Conservation (phyloP, 2,888 invertebrate genomes). For the Lepas anatifera region DNA sequence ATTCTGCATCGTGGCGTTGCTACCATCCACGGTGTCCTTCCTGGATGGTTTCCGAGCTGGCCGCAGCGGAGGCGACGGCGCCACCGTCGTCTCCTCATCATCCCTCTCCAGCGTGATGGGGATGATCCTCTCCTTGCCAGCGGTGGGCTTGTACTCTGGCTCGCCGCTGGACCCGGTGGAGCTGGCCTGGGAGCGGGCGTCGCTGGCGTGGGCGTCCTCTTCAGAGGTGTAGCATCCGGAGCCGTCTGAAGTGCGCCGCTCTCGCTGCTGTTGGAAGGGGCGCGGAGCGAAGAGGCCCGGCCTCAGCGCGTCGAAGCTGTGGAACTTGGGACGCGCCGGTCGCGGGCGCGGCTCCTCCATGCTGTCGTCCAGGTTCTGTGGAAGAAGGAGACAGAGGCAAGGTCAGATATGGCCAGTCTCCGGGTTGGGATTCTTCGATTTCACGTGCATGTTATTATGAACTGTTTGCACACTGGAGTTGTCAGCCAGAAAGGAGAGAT, state of each 20-base stretch:
- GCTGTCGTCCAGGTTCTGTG: too few relatives aligned
- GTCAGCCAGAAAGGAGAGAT: too few relatives aligned
- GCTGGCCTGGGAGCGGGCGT: background rate
- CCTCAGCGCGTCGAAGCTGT: background rate
- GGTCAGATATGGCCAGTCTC: too few relatives aligned
- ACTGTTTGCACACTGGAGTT: too few relatives aligned
- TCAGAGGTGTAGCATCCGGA: background rate
- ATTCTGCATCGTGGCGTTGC: background rate
- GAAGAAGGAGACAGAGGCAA: too few relatives aligned
- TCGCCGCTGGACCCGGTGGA: background rate
- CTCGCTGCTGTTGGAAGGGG: background rate
- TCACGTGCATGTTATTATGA: too few relatives aligned
- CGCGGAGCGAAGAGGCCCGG: background rate
- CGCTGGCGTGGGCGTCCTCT: too few relatives aligned
- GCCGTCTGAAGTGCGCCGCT: background rate
- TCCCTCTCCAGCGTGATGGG: background rate
- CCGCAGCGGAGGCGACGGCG: background rate
- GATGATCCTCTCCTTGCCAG: slow-evolving; percentile 2
- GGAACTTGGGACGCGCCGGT: background rate
- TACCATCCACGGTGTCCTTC: background rate
- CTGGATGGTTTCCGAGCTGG: background rate
- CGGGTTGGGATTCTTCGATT: too few relatives aligned
- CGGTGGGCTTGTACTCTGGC: background rate
- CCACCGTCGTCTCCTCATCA: background rate
- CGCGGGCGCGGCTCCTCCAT: too few relatives aligned